phyloP scores from a whole-genome alignment of 2,113 vertebrate genomes.

The Laterallus jamaicensis region DNA sequence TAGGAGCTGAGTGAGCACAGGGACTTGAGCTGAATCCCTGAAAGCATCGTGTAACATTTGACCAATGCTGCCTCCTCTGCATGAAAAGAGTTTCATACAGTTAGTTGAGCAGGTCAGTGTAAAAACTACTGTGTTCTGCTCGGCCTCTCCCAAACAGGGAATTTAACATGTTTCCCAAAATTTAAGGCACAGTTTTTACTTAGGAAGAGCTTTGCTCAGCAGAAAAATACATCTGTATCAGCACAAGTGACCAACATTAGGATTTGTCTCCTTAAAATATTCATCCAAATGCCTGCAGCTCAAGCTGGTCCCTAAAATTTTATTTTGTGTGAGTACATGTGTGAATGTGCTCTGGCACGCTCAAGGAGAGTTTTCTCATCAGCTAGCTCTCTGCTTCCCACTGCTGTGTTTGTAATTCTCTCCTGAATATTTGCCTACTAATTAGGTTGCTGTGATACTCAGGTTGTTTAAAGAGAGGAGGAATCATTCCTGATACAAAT shows the following conservation, averaged over 20 bases:
- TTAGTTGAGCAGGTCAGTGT: neutral
- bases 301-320: neutral
- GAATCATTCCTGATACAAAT: neutral
- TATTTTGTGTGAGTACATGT: neutral
- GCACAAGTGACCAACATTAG: neutral
- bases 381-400: neutral
- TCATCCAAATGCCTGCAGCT: neutral
- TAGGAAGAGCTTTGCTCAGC: neutral
- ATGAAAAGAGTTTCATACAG: neutral
- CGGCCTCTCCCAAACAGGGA: neutral
- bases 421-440: neutral
- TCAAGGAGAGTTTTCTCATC: neutral
- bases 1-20: neutral
- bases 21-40: neutral
- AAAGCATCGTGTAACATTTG: neutral
- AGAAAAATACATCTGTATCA: neutral
- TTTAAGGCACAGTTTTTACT: neutral
- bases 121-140: neutral
- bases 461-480: neutral
- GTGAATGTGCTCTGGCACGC: neutral
- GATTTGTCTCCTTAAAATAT: neutral
- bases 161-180: neutral
- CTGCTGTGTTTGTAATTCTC: neutral
- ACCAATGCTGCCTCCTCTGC: neutral
- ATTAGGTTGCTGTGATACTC: conserved; percentile 28